These are phyloP conservation scores for Hippocampus abdominalis DNA, from an alignment of 2,113 vertebrate genomes.

Conservation along the genomic window DNA sequence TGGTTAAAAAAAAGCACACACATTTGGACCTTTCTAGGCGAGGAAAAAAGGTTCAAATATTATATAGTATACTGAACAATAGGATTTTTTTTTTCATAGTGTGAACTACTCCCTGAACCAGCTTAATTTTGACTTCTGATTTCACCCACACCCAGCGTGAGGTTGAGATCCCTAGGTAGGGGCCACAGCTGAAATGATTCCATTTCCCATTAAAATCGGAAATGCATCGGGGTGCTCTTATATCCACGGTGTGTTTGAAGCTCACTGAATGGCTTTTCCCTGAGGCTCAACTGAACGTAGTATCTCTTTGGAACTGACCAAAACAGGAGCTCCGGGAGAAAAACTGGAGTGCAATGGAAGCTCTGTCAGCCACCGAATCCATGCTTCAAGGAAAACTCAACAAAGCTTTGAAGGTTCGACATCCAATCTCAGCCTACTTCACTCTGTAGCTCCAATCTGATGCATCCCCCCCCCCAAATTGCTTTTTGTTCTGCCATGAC, in stretches of 20 bases:
- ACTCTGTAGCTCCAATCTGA: conserved; percentile 80
- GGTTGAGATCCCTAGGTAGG: conserved; percentile 13
- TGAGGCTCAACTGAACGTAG: conserved; percentile 90
- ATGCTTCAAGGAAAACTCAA: conserved; percentile 98
- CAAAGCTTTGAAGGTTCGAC: conserved; percentile 99
- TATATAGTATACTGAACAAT: background rate
- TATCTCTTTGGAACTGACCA: conserved; percentile 97
- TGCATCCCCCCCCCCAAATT: conserved; percentile 69
- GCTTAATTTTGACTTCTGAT: background rate
- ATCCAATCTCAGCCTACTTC: conserved; percentile 76
- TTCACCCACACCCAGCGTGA: background rate
- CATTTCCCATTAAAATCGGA: conserved; percentile 27
- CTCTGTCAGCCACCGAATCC: conserved; percentile 99
- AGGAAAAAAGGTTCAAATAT: background rate
- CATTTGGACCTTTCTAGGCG: background rate
- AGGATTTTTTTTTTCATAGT: background rate
- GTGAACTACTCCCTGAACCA: background rate
- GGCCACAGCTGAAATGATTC: conserved; percentile 32
- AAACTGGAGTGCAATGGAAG: conserved; percentile 99
- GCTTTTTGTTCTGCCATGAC: conserved; percentile 51
- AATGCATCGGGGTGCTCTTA: conserved; percentile 30
- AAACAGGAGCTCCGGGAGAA: conserved; percentile 98
- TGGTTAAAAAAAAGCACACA: conserved; percentile 18
- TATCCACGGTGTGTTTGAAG: conserved; percentile 22
- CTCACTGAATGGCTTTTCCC: conserved; percentile 47